phyloP scores from a whole-genome alignment of 2,797 vertebrate genomes.

The Danio tinwini region DNA sequence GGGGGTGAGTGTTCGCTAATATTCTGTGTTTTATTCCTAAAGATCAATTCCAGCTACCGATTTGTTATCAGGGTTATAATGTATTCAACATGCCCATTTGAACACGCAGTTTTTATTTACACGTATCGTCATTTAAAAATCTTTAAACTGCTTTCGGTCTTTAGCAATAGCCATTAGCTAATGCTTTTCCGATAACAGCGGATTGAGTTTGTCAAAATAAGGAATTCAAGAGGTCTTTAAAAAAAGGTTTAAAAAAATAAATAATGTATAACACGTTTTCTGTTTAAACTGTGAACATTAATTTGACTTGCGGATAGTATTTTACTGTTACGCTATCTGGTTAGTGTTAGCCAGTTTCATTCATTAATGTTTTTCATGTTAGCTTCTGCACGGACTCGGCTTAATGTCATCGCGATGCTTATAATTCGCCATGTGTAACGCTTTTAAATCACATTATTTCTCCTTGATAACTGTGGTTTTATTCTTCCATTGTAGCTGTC shows the following conservation, averaged over 20 bases:
- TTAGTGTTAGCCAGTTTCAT: slow-evolving; percentile 21
- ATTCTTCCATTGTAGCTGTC: neutral
- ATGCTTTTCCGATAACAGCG: neutral
- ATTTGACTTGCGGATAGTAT: neutral
- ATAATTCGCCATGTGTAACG: neutral
- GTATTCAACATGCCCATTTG: neutral
- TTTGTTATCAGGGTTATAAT: neutral
- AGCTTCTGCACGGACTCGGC: neutral
- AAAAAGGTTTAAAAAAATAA: neutral
- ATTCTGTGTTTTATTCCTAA: neutral
- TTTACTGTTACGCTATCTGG: neutral
- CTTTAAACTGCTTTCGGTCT: neutral
- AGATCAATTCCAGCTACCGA: neutral
- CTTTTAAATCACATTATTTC: neutral
- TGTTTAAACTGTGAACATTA: neutral
- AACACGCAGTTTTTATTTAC: neutral
- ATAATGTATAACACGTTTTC: neutral
- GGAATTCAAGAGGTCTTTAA: neutral
- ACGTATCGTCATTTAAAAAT: neutral
- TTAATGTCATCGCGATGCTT: neutral
- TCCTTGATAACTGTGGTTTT: neutral
- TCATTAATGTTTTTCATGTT: slow-evolving; percentile 32
- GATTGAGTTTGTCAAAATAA: neutral
- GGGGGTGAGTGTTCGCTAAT: slow-evolving; percentile 18
- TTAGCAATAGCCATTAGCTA: slow-evolving; percentile 18